Evolutionary conservation across 2,888 invertebrate genomes (phyloP), one percentile per base, ranked within the genome.

Genomic region (Perizoma flavofasciatum): DNA sequence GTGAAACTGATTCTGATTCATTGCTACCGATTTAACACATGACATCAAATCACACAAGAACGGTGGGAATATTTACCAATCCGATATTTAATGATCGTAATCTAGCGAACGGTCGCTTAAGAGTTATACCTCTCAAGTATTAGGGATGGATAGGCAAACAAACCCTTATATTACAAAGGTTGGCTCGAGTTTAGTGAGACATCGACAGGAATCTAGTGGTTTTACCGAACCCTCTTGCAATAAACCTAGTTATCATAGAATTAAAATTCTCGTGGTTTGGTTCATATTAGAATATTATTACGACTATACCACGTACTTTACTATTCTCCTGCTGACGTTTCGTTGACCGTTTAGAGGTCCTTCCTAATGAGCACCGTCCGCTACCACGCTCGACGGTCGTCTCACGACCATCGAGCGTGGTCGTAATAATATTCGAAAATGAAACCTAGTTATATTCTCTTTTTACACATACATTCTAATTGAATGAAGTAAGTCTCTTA

Each of bases 131-230:
- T 55, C 63, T 63, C 52, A 63, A 65, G 65, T 58, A 53, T 63
- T 10, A 59, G 55, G 59, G 66, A 49, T 62, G 65, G 56, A 47
- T 60, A 52, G 37, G 61, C 66, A 68, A 66, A 66, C 68, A 68
- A 54, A 65, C 58, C 62, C 45, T 57, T 55, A 55, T 46, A 50
- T 56, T 60, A 59, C 48, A 61, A 60, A 60, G 65, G 58, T 53
- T 53, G 53, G 50, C 22, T 52, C 63, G 51, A 65, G 68, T 65
- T 66, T 66, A 63, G 57, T 57, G 49, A 65, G 65, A 61, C 57
- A 49, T 61, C 56, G 49, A 52, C 60, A 55, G 59, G 63, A 49
- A 53, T 64, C 43, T 48, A 58, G 53, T 59, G 59, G 63, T 55
- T 61, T 55, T 50, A 61, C 50, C 43, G 49, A 44, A 64, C 55